Percentiles rank a stretch among this genome's conserved stretches.
Conservation (phyloP, 2,113 vertebrate species). For the Chlorocebus sabaeus region DNA sequence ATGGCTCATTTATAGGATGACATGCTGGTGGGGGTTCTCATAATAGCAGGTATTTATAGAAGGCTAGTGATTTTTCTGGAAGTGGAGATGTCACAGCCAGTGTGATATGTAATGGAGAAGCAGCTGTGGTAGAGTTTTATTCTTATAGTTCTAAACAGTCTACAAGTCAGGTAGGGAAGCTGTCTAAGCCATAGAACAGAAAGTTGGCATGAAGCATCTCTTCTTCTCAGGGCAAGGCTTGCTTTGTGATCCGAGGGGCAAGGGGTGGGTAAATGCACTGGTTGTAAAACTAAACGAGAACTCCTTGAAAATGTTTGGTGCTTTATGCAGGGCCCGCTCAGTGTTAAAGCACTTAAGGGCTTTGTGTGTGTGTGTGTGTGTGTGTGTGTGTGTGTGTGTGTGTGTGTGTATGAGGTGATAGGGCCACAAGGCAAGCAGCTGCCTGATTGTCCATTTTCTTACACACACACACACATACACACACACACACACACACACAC, state of each 20-base stretch:
- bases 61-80: neutral
- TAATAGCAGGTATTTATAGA: neutral
- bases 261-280: neutral
- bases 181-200: neutral
- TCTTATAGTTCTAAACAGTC: neutral
- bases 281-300: conserved; percentile 24
- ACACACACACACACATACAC: neutral
- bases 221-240: neutral
- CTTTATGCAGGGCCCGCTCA: neutral
- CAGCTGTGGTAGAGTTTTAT: neutral
- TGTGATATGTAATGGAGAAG: neutral
- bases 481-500: no score
- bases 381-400: no score
- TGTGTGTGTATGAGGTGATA: neutral
- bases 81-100: neutral
- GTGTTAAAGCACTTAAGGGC: neutral
- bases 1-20: neutral
- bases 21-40: neutral
- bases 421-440: neutral
- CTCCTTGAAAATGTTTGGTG: neutral
- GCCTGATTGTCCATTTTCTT: neutral
- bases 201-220: conserved; percentile 12
- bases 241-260: neutral
- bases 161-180: neutral
- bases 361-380: no score